phyloP scores from a whole-genome alignment of 64 coral and sea anemone genomes.

The Pachyseris speciosa region DNA sequence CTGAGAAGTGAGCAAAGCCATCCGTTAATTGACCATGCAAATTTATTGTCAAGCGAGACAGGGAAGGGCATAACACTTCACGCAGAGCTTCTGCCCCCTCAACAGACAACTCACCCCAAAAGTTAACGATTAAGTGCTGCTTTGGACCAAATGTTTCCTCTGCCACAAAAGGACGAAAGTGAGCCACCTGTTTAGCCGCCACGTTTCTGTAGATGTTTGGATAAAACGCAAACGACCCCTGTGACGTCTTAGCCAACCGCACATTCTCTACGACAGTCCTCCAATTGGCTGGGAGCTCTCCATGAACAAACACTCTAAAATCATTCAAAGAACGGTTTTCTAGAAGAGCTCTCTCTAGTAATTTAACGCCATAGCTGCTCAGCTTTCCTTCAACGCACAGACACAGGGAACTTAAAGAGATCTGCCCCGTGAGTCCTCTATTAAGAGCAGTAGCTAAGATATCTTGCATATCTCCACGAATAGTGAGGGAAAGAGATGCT shows the following conservation, averaged over 20 bases:
- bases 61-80: not conserved
- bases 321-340: not conserved
- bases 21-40: not conserved
- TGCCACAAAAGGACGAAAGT: not conserved
- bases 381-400: not conserved
- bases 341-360: not conserved
- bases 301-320: not conserved
- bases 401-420: not conserved
- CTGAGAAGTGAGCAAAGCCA: not conserved
- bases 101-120: not conserved
- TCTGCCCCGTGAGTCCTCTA: not conserved
- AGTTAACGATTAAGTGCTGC: not conserved
- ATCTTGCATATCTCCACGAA: not conserved
- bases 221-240: not conserved
- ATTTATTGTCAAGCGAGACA: not conserved
- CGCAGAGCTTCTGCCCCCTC: not conserved
- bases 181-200: not conserved
- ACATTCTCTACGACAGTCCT: not conserved
- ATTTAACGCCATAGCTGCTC: not conserved
- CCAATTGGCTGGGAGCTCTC: slow-evolving; percentile 13
- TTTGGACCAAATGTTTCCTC: not conserved
- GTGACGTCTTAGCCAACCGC: not conserved
- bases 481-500: not conserved
- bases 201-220: not conserved
- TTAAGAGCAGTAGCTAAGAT: not conserved